A percentile compares a stretch with the other conserved stretches of the same genome.
Evolutionary conservation across 2,888 invertebrate genomes (phyloP).

Genomic region (Hofmannophila pseudospretella): DNA sequence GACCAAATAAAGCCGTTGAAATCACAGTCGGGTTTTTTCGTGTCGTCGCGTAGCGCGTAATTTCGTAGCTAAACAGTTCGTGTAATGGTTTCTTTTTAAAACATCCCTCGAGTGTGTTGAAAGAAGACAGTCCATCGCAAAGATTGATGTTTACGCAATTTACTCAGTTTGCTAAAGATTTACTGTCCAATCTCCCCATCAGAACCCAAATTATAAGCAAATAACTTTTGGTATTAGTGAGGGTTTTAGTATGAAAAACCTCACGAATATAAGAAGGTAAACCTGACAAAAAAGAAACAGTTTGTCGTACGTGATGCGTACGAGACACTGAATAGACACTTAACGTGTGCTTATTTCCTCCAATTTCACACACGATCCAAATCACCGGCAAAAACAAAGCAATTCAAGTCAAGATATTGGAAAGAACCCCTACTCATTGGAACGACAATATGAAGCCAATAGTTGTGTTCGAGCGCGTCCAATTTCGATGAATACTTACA

Average conservation of each 20-base stretch:
- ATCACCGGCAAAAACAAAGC: slow-evolving; percentile 28
- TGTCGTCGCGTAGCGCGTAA: slow-evolving; percentile 6
- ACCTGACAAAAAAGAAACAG: too few species aligned
- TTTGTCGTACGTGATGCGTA: too few species aligned
- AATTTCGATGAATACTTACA: slow-evolving; percentile 40
- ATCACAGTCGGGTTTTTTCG: slow-evolving; percentile 17
- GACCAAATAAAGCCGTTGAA: slow-evolving; percentile 30
- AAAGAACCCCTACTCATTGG: slow-evolving; percentile 27
- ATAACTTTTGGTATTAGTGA: slow-evolving; percentile 30
- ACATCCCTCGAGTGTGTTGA: not conserved
- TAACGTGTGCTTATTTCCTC: not conserved
- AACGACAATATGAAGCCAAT: slow-evolving; percentile 44
- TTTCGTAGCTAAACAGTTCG: slow-evolving; percentile 15
- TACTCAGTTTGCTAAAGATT: slow-evolving; percentile 54
- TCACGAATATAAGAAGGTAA: too few species aligned
- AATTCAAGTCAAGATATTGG: slow-evolving; percentile 32
- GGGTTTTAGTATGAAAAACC: slow-evolving; percentile 12
- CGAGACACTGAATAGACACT: not conserved
- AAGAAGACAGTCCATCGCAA: slow-evolving; percentile 13
- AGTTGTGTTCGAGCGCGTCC: slow-evolving; percentile 36
- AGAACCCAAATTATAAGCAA: slow-evolving; percentile 20
- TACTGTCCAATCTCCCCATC: slow-evolving; percentile 24
- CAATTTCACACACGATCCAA: not conserved
- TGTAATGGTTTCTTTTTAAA: slow-evolving; percentile 15
- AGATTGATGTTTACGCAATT: slow-evolving; percentile 63